These are phyloP conservation scores for Seira musarum DNA, from an alignment of 2,888 invertebrate species.

Conservation along the genomic window DNA sequence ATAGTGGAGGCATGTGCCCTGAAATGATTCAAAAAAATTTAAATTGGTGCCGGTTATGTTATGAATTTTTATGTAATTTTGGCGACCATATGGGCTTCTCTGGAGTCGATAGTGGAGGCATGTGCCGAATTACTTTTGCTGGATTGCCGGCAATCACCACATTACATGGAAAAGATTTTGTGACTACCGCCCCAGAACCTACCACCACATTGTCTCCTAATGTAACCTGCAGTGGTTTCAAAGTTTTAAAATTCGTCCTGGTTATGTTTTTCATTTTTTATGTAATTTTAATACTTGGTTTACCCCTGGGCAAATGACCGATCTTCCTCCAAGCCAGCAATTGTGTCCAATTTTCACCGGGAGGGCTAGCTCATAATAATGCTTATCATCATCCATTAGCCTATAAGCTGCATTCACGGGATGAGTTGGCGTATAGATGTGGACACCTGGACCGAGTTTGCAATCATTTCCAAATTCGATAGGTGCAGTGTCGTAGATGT, in stretches of 20 bases:
- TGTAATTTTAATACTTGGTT: no score
- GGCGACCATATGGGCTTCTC: no score
- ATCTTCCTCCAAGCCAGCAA: constrained; percentile 63
- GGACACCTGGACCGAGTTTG: constrained; percentile 63
- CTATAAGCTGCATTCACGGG: constrained; percentile 41
- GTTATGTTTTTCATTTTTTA: no score
- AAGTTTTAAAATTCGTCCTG: no score
- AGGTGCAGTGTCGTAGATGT: constrained; percentile 57
- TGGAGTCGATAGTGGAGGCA: no score
- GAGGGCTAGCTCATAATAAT: constrained; percentile 59
- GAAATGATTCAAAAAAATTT: no score
- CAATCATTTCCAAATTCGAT: constrained; percentile 63
- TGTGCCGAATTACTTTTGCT: constrained; percentile 59
- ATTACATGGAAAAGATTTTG: constrained; percentile 61
- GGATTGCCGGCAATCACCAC: constrained; percentile 64
- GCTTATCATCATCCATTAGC: constrained; percentile 34
- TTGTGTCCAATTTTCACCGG: constrained; percentile 63
- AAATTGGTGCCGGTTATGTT: no score
- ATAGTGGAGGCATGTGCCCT: no score
- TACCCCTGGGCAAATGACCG: constrained; percentile 65
- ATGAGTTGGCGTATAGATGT: constrained; percentile 66
- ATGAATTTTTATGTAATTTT: no score
- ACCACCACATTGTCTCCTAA: constrained; percentile 59
- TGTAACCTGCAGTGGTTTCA: no score
- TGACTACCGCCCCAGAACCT: constrained; percentile 61